A percentile compares a stretch with the other conserved stretches of the same genome.
Conservation (phyloP, 92 coral and sea anemone species). For the Zoanthus sociatus region DNA sequence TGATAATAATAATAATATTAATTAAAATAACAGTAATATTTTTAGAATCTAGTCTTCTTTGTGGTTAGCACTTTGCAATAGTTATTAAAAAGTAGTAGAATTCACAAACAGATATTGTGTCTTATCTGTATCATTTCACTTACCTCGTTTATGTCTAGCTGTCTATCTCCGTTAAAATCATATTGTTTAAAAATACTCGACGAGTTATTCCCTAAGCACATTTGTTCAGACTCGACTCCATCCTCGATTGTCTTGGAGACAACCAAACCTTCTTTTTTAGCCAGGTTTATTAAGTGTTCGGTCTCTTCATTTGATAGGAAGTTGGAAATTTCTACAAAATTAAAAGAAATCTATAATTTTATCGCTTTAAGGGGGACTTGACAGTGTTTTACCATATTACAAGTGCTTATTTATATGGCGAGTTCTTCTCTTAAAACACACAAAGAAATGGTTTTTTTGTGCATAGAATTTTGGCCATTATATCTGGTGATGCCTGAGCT, state of each 20-base stretch:
- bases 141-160: slow-evolving; percentile 83
- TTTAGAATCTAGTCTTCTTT: too few relatives aligned
- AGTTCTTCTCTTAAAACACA: too few relatives aligned
- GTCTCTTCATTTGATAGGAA: slow-evolving; percentile 84
- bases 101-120: neutral
- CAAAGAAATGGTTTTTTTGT: too few relatives aligned
- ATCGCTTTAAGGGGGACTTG: too few relatives aligned
- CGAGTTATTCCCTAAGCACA: slow-evolving; percentile 65
- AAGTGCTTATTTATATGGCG: too few relatives aligned
- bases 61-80: neutral
- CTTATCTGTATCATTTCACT: neutral
- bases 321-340: slow-evolving; percentile 73
- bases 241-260: slow-evolving; percentile 78
- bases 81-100: neutral
- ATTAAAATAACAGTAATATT: too few relatives aligned
- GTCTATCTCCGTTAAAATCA: slow-evolving; percentile 71
- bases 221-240: slow-evolving; percentile 61
- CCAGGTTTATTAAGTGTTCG: slow-evolving; percentile 79
- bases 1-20: too few relatives aligned
- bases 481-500: too few relatives aligned
- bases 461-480: too few relatives aligned
- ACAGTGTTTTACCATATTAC: too few relatives aligned
- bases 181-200: slow-evolving; percentile 65
- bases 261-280: slow-evolving; percentile 80
- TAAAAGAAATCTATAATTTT: neutral